Percentiles rank a stretch among this genome's conserved stretches.
Evolutionary conservation across 2,113 vertebrate genomes (phyloP).

Genomic region (Nycticorax nycticorax): DNA sequence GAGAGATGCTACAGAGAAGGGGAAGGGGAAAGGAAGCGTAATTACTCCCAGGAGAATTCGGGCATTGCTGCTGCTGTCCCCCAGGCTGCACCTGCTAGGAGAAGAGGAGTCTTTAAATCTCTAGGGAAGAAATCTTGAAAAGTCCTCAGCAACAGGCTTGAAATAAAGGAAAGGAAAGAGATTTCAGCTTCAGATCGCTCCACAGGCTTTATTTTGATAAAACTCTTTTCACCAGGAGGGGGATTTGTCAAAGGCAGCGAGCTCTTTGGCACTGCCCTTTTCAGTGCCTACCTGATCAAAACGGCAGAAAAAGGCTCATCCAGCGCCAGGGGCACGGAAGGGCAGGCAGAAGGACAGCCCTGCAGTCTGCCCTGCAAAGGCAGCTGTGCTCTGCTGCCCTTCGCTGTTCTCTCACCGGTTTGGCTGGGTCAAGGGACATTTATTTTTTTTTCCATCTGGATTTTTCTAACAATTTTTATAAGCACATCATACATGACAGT

Average conservation of each 20-base stretch:
- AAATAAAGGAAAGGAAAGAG: neutral
- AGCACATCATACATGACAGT: neutral
- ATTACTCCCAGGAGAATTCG: neutral
- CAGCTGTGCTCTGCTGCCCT: neutral
- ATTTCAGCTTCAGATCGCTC: neutral
- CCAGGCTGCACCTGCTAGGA: neutral
- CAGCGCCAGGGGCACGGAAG: neutral
- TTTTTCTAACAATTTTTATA: neutral
- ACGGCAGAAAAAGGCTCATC: neutral
- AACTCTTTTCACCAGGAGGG: neutral
- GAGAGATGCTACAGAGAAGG: neutral
- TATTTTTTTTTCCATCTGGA: neutral
- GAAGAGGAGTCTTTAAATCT: neutral
- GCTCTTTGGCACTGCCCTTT: neutral
- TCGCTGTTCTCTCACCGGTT: neutral
- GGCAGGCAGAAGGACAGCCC: neutral
- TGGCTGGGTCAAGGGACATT: neutral
- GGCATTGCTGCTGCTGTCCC: rapidly evolving
- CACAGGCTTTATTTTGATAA: neutral
- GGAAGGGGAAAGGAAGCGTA: neutral
- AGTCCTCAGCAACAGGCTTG: neutral
- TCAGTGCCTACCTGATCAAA: neutral
- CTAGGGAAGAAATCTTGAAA: neutral
- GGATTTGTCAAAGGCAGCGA: neutral
- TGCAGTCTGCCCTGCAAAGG: neutral